Conservation (phyloP, 2,113 vertebrate species). For the Petaurus breviceps region DNA sequence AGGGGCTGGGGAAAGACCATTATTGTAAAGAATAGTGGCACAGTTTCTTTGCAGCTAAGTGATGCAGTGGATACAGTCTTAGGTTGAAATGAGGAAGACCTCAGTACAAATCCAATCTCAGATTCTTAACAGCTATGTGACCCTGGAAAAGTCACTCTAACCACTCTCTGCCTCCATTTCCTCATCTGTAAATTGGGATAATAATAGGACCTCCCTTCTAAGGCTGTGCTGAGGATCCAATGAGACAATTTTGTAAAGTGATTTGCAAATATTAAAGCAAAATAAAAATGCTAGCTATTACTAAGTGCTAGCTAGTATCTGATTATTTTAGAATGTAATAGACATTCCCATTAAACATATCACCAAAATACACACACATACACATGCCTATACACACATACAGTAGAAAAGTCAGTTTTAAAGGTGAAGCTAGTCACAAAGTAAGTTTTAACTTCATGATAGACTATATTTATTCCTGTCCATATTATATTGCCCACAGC, state of each 20-base stretch:
- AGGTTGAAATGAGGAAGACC: neutral
- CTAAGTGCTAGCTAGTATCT: conserved; percentile 2
- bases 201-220: neutral
- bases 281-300: neutral
- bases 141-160: neutral
- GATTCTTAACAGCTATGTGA: neutral
- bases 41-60: conserved; percentile 16
- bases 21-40: conserved; percentile 31
- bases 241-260: neutral
- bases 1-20: neutral
- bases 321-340: conserved; percentile 45
- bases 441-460: conserved; percentile 54
- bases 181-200: neutral
- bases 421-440: conserved; percentile 48
- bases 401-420: conserved; percentile 56
- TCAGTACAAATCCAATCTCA: neutral
- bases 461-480: conserved; percentile 21
- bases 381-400: neutral
- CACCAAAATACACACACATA: conserved; percentile 51
- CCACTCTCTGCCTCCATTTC: neutral
- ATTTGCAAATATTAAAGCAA: neutral
- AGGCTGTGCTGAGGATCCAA: neutral
- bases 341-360: conserved; percentile 50
- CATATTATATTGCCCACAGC: neutral
- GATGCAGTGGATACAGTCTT: neutral